phyloP scores from a whole-genome alignment of 2,797 vertebrate species.

The Hozukius guyotensis region DNA sequence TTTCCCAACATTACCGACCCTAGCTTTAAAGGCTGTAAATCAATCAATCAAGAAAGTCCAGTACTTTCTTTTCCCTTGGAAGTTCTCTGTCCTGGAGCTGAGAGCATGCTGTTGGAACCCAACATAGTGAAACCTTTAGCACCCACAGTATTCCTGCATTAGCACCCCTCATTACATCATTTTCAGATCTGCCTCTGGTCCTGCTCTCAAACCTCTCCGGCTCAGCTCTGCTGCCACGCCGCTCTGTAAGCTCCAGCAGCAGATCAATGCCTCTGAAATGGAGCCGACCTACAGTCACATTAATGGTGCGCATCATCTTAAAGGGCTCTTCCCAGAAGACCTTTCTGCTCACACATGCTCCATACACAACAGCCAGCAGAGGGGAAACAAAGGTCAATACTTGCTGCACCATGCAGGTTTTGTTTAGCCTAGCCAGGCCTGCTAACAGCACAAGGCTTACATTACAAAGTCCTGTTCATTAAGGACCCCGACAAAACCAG shows the following conservation, averaged over 20 bases:
- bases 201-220: background rate
- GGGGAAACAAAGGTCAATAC: slow-evolving; percentile 76
- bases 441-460: slow-evolving; percentile 57
- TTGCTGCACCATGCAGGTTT: background rate
- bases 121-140: background rate
- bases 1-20: too few relatives aligned
- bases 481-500: slow-evolving; percentile 67
- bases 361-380: slow-evolving; percentile 53
- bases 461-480: slow-evolving; percentile 76
- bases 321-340: slow-evolving; percentile 82
- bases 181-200: slow-evolving; percentile 4
- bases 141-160: background rate
- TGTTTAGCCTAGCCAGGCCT: slow-evolving; percentile 25
- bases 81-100: background rate
- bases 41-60: background rate
- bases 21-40: background rate
- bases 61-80: background rate
- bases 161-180: slow-evolving; percentile 15
- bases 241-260: slow-evolving; percentile 41
- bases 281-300: slow-evolving; percentile 75
- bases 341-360: slow-evolving; percentile 55
- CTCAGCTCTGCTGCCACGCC: slow-evolving; percentile 17
- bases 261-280: slow-evolving; percentile 84
- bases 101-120: background rate
- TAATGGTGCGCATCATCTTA: slow-evolving; percentile 81